Conservation (phyloP, 2,113 vertebrate species). For the Anhinga anhinga region DNA sequence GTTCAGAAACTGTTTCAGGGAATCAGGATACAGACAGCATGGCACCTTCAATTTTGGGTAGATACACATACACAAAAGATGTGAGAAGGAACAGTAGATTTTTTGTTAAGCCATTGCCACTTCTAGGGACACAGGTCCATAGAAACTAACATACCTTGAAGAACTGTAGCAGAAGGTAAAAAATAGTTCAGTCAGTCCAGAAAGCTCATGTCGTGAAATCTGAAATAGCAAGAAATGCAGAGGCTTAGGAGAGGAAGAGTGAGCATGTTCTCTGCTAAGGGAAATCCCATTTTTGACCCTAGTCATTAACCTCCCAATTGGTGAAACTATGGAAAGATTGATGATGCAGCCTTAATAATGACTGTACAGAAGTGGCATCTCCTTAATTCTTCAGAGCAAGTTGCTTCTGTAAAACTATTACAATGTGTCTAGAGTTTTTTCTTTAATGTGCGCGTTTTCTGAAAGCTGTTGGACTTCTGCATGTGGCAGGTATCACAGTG, state of each 20-base stretch:
- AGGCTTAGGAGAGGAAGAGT: background rate
- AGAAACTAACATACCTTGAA: background rate
- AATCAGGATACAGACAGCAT: background rate
- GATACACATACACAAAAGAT: background rate
- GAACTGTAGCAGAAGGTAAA: background rate
- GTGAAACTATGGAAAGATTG: background rate
- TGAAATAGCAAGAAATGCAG: slow-evolving; percentile 5
- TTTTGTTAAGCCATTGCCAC: background rate
- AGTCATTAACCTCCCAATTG: background rate
- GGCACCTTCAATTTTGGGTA: background rate
- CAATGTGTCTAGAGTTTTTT: background rate
- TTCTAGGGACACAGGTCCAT: background rate
- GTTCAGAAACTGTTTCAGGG: background rate
- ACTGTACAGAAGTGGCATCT: background rate
- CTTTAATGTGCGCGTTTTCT: background rate
- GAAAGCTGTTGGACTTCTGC: background rate
- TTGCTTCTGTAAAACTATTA: background rate
- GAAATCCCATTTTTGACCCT: background rate
- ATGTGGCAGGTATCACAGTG: background rate
- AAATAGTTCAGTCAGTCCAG: background rate
- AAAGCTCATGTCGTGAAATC: background rate
- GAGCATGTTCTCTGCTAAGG: background rate
- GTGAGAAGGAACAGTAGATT: background rate
- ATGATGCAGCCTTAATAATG: background rate
- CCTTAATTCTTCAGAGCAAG: background rate